phyloP scores from a whole-genome alignment of 2,113 vertebrate genomes.

The Marmota flaviventris region DNA sequence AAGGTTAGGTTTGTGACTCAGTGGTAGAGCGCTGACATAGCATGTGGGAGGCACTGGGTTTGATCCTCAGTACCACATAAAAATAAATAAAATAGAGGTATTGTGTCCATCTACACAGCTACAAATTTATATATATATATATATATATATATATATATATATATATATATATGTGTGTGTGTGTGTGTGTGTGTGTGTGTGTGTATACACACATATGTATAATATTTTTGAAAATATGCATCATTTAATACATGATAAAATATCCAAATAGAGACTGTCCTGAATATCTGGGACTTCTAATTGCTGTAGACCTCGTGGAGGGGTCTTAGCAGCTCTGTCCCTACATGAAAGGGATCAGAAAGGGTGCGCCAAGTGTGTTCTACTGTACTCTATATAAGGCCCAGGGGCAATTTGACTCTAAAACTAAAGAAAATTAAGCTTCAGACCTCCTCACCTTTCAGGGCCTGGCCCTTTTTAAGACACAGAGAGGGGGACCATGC shows the following conservation, averaged over 20 bases:
- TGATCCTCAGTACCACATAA: no score
- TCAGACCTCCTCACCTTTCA: background rate
- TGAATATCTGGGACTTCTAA: background rate
- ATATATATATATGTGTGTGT: no score
- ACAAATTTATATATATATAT: no score
- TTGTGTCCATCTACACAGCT: no score
- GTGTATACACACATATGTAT: no score
- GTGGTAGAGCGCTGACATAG: no score
- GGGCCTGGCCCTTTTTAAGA: conserved; percentile 16
- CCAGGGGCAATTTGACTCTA: background rate
- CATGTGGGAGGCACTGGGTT: no score
- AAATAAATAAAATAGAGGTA: no score
- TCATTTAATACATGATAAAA: conserved; percentile 39
- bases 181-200: no score
- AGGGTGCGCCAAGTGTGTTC: background rate
- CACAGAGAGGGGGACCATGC: background rate
- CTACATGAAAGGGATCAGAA: background rate
- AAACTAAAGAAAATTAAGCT: background rate
- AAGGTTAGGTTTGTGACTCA: no score
- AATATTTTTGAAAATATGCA: background rate
- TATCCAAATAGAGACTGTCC: background rate
- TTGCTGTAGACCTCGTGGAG: background rate
- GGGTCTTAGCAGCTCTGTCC: background rate
- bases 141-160: no score
- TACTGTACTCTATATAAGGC: background rate